These are phyloP conservation scores for Pempheris klunzingeri DNA, from an alignment of 2,797 vertebrate genomes.

Conservation along the genomic window DNA sequence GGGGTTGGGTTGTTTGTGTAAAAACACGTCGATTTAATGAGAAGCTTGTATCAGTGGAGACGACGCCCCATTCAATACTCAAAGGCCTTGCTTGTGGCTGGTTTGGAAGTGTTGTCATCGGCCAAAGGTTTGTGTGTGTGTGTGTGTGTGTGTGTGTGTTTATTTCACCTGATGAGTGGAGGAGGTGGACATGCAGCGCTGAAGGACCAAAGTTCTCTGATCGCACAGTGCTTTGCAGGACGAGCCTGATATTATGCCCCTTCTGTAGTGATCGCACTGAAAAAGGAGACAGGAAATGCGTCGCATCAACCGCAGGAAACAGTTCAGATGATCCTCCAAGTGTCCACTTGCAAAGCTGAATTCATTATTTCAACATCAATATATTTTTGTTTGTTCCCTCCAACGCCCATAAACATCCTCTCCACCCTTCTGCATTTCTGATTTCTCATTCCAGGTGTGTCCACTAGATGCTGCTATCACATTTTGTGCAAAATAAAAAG, in stretches of 20 bases:
- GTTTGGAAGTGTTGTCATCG: neutral
- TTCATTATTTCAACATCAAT: neutral
- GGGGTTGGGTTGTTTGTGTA: no score
- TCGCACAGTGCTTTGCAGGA: slow-evolving; percentile 94
- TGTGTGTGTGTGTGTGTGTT: slow-evolving; percentile 11
- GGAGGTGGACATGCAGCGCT: slow-evolving; percentile 92
- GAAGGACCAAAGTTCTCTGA: slow-evolving; percentile 88
- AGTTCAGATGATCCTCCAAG: neutral
- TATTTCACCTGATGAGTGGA: slow-evolving; percentile 90
- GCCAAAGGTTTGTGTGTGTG: neutral
- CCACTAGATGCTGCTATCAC: neutral
- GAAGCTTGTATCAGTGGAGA: no score
- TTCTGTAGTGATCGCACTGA: slow-evolving; percentile 96
- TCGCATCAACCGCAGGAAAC: slow-evolving; percentile 16
- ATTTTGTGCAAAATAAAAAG: no score
- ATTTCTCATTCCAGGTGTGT: neutral
- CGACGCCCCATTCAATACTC: neutral
- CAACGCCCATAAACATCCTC: neutral
- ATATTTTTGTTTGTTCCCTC: neutral
- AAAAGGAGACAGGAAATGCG: slow-evolving; percentile 33
- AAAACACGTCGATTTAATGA: no score
- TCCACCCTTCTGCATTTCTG: neutral
- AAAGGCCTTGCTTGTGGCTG: neutral
- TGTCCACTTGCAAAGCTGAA: neutral
- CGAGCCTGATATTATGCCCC: slow-evolving; percentile 96